Evolutionary conservation across 2,113 vertebrate species (phyloP).

Genomic region (Rhea americana): DNA sequence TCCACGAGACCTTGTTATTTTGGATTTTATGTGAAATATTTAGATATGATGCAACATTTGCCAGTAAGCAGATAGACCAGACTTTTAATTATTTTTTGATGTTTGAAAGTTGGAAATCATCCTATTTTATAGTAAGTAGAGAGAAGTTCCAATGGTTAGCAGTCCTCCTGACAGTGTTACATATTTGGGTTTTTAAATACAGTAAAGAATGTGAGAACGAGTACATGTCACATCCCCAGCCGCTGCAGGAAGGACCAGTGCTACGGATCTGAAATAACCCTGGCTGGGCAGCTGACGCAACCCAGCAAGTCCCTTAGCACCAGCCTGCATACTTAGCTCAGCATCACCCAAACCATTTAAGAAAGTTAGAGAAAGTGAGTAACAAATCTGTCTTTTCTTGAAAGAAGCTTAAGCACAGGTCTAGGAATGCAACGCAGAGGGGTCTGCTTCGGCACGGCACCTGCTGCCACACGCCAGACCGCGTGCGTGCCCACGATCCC

Average conservation of each 20-base stretch:
- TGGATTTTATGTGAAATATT: conserved; percentile 60
- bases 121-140: conserved; percentile 31
- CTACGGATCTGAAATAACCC: background rate
- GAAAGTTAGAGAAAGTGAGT: conserved; percentile 24
- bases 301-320: background rate
- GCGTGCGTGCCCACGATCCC: too few species aligned
- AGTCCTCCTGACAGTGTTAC: conserved; percentile 19
- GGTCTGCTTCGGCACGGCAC: too few species aligned
- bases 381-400: background rate
- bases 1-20: conserved; percentile 4
- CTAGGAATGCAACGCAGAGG: background rate
- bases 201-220: background rate
- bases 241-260: background rate
- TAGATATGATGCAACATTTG: conserved; percentile 45
- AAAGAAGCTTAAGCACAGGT: background rate
- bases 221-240: background rate
- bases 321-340: background rate
- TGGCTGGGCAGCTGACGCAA: background rate
- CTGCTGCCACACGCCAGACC: too few species aligned
- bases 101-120: conserved; percentile 54
- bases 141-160: conserved; percentile 40
- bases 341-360: background rate
- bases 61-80: conserved; percentile 55
- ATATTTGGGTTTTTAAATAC: conserved; percentile 24
- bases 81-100: conserved; percentile 44